Conservation (phyloP, 2,113 vertebrate species). For the Podocnemis expansa region DNA sequence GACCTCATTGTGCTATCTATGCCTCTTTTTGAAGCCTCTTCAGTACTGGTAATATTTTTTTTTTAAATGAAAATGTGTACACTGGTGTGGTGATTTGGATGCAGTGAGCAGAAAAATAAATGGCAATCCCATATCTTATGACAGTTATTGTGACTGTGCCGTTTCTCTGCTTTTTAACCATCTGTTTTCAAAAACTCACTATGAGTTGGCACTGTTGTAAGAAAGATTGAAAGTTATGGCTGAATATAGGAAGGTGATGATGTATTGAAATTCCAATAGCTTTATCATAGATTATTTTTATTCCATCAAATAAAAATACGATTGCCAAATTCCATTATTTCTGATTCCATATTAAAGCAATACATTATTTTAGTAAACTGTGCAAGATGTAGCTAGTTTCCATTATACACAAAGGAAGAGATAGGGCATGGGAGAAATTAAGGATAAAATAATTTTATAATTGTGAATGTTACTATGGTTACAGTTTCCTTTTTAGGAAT, state of each 20-base stretch:
- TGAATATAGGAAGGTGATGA: not conserved
- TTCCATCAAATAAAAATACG: not conserved
- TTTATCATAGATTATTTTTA: not conserved
- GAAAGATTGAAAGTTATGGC: not conserved
- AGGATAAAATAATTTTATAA: not conserved
- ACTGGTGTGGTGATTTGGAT: not conserved
- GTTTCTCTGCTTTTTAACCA: not conserved
- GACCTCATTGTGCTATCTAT: not conserved
- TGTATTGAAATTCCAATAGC: not conserved
- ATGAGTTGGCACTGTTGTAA: not conserved
- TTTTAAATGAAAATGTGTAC: slow-evolving; percentile 27
- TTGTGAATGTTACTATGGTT: not conserved
- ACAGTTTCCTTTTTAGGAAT: not conserved
- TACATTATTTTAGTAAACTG: not conserved
- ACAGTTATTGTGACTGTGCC: not conserved
- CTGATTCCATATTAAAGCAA: not conserved
- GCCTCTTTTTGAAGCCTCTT: slow-evolving; percentile 5
- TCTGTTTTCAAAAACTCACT: not conserved
- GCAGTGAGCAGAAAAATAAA: slow-evolving; percentile 1
- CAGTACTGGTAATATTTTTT: slow-evolving; percentile 1
- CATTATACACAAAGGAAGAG: not conserved
- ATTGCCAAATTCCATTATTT: not conserved
- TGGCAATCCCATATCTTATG: not conserved
- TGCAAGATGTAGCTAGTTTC: not conserved
- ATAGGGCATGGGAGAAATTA: not conserved